phyloP scores from a whole-genome alignment of 2,888 invertebrate species.

The Ochropleura leucogaster region DNA sequence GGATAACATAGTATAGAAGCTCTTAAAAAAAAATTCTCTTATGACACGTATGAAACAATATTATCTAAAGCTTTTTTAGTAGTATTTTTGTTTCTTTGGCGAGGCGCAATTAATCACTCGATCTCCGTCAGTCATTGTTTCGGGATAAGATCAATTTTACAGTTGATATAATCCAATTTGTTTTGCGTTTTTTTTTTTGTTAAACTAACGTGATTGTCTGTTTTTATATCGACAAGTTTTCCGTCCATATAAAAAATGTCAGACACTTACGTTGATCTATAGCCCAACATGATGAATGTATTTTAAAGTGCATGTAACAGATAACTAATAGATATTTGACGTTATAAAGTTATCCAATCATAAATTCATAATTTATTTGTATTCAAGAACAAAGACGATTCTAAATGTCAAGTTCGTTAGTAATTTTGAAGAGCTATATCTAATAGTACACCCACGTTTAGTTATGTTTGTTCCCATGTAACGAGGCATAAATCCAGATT shows the following conservation, averaged over 20 bases:
- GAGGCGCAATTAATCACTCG: conserved; percentile 4
- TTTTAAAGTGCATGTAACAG: not conserved
- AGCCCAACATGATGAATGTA: conserved; percentile 13
- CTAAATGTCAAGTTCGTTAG: not conserved
- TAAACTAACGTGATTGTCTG: not conserved
- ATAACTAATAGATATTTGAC: conserved; percentile 5
- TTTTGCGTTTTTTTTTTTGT: conserved; percentile 1
- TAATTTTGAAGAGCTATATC: not conserved
- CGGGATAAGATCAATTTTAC: not conserved
- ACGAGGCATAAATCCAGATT: not conserved
- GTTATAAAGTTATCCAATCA: not conserved
- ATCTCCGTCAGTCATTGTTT: not conserved
- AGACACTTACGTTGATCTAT: conserved; percentile 12
- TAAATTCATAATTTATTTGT: conserved; percentile 1
- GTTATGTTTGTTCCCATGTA: not conserved
- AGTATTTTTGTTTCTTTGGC: not conserved
- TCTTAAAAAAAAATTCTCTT: not conserved
- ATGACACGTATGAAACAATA: not conserved
- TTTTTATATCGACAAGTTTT: not conserved
- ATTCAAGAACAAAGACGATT: not conserved
- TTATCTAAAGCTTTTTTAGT: not conserved
- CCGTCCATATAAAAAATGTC: conserved; percentile 10
- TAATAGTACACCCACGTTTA: not conserved
- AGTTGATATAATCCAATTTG: conserved; percentile 14
- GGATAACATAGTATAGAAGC: too few relatives aligned